Percentiles rank a stretch among this genome's conserved stretches.
Evolutionary conservation across 2,888 invertebrate genomes (phyloP).

Genomic region (Drosophila algonquin): DNA sequence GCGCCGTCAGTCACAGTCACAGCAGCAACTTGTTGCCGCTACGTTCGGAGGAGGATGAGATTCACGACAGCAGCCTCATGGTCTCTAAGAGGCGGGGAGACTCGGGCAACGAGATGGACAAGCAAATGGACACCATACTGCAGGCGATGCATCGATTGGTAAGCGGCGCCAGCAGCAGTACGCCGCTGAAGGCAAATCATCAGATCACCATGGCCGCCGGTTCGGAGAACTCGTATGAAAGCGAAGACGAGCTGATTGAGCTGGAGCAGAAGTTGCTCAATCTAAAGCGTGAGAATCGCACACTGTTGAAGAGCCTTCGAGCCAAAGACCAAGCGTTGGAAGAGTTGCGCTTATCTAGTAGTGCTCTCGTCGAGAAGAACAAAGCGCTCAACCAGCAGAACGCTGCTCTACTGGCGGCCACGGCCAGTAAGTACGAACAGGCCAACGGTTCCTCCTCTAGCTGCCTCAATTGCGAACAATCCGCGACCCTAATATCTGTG

Average conservation of each 20-base stretch:
- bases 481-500: background rate
- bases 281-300: constrained; percentile 81
- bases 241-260: constrained; percentile 72
- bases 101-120: constrained; percentile 36
- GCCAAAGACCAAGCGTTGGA: constrained; percentile 50
- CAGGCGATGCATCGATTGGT: constrained; percentile 39
- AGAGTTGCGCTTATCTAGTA: constrained; percentile 45
- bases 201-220: background rate
- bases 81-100: constrained; percentile 19
- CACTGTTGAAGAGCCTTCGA: constrained; percentile 41
- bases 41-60: background rate
- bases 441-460: background rate
- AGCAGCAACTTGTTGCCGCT: background rate
- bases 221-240: constrained; percentile 21
- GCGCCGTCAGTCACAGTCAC: constrained; percentile 19
- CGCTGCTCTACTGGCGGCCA: constrained; percentile 13
- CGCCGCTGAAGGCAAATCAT: background rate
- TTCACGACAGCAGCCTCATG: background rate
- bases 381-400: constrained; percentile 45
- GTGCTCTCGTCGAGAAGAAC: constrained; percentile 46
- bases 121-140: constrained; percentile 54
- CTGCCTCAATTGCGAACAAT: constrained; percentile 42
- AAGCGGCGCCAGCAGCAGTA: background rate
- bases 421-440: constrained; percentile 4
- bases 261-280: constrained; percentile 82